phyloP scores from a whole-genome alignment of 2,113 vertebrate genomes.

The Chaenocephalus aceratus region DNA sequence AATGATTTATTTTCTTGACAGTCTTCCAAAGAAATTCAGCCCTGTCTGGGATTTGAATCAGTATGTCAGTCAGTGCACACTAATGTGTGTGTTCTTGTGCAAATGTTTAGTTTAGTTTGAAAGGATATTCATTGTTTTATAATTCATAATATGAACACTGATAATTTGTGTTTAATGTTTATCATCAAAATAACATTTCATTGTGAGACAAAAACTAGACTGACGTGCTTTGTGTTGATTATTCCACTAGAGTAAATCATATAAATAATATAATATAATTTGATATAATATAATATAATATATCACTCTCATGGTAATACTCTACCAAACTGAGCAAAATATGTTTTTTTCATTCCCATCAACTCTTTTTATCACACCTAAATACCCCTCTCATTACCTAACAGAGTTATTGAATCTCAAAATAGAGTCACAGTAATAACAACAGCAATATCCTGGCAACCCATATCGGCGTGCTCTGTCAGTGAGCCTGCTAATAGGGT shows the following conservation, averaged over 20 bases:
- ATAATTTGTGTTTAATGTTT: background rate
- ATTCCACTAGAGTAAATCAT: background rate
- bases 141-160: background rate
- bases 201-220: background rate
- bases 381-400: slow-evolving; percentile 46
- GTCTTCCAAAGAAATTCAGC: slow-evolving; percentile 32
- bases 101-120: background rate
- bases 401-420: slow-evolving; percentile 64
- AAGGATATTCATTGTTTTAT: background rate
- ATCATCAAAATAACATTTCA: background rate
- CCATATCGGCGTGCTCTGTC: slow-evolving; percentile 52
- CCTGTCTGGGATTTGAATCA: slow-evolving; percentile 17
- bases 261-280: too few relatives aligned
- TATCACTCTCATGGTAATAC: background rate
- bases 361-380: slow-evolving; percentile 3
- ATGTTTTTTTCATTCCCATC: slow-evolving; percentile 16
- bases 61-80: background rate
- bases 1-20: slow-evolving; percentile 59
- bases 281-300: background rate
- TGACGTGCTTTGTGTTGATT: background rate
- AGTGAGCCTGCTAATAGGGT: slow-evolving; percentile 58
- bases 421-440: slow-evolving; percentile 66
- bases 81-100: background rate
- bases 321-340: background rate
- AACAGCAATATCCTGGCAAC: slow-evolving; percentile 70